Conservation (phyloP, 1,140 invertebrate genomes). For the Drosophila pectinifera region DNA sequence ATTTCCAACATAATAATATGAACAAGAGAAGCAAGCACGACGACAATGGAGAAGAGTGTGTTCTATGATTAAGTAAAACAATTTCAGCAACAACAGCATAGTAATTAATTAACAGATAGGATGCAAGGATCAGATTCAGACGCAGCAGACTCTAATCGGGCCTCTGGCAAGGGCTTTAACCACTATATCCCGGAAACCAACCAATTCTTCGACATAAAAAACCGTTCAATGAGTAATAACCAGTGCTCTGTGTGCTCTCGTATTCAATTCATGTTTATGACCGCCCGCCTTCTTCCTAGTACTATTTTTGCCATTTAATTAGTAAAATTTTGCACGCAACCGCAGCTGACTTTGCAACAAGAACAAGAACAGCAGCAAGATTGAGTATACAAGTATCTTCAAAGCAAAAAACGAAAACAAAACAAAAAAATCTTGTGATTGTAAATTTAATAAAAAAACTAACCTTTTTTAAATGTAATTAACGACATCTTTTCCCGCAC, state of each 20-base stretch:
- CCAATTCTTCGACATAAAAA: conserved; percentile 28
- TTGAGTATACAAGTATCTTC: conserved; percentile 51
- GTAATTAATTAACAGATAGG: conserved; percentile 69
- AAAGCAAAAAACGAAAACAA: conserved; percentile 20
- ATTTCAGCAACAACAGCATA: conserved; percentile 72
- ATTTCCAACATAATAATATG: conserved; percentile 58
- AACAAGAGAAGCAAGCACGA: conserved; percentile 58
- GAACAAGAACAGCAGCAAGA: conserved; percentile 41
- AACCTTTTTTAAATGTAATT: conserved; percentile 66
- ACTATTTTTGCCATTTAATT: conserved; percentile 77
- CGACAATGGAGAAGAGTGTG: conserved; percentile 48
- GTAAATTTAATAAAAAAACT: conserved; percentile 78
- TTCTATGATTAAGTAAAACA: conserved; percentile 78
- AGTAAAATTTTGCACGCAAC: conserved; percentile 76
- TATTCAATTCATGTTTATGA: conserved; percentile 54
- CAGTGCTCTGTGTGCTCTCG: conserved; percentile 57
- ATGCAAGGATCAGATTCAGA: conserved; percentile 69
- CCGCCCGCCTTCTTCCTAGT: conserved; percentile 58
- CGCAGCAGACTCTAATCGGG: conserved; percentile 39
- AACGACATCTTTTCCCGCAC: conserved; percentile 48
- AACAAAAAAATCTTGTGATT: conserved; percentile 74
- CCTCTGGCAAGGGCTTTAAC: conserved; percentile 38
- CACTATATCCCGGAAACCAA: conserved; percentile 19
- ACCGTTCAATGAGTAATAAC: conserved; percentile 55
- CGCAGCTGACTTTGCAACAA: conserved; percentile 43